Conservation (phyloP, 2,797 vertebrate species). For the Pyrocephalus nanus region DNA sequence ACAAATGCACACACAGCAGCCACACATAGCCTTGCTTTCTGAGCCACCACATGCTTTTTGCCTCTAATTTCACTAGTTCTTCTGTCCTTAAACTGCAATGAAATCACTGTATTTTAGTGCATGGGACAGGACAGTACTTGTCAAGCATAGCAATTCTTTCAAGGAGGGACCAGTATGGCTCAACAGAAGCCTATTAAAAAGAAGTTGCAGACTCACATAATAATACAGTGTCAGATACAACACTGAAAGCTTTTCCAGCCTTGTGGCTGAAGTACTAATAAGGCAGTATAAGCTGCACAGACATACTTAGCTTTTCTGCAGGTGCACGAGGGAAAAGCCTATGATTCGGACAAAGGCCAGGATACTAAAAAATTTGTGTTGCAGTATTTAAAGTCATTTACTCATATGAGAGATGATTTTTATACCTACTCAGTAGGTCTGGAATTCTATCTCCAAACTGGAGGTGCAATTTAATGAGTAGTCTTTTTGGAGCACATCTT, state of each 20-base stretch:
- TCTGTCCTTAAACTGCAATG: background rate
- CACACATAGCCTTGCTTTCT: background rate
- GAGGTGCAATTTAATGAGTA: background rate
- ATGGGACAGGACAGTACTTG: background rate
- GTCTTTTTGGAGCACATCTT: background rate
- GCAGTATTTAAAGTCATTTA: background rate
- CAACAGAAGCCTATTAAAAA: background rate
- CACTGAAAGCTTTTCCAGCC: background rate
- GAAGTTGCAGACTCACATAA: background rate
- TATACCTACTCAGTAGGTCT: background rate
- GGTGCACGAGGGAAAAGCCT: background rate
- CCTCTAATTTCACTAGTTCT: background rate
- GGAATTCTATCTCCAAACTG: background rate
- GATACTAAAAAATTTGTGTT: background rate
- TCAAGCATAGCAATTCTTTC: background rate
- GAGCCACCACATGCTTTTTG: background rate
- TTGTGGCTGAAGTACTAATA: background rate
- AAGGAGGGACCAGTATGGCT: background rate
- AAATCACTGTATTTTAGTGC: background rate
- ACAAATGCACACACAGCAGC: background rate
- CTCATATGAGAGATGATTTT: background rate
- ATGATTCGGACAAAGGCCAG: background rate
- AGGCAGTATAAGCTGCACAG: background rate
- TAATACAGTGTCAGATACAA: background rate
- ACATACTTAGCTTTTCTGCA: background rate